Base-by-base conservation (phyloP, 2,113 vertebrate species). In the Centropristis striata region DNA sequence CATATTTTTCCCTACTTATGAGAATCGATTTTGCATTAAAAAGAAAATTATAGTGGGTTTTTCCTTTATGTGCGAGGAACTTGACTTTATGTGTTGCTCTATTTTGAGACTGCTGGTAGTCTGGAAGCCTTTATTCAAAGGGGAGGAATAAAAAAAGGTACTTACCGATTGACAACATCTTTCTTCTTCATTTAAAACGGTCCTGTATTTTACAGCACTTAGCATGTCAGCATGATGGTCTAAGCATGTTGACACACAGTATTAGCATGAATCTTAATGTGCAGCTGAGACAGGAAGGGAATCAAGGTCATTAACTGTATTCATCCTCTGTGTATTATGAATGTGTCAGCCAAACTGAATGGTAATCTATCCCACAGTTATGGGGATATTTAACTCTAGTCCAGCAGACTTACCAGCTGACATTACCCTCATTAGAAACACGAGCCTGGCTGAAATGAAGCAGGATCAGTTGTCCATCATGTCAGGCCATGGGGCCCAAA, bases 1-100 rank as follows among this genome's bases (percentile, higher is more conserved):
- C 46, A 2, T 37, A 32, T 59, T 71, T 41, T 66, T 57, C 16
- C 55, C 7, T 16, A 28, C 28, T 65, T 39, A 23, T 21, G 42
- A 6, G 25, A 21, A 74, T 55, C 5, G 8, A 74, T 69, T 57
- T 15, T 37, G 12, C 47, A 13, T 73, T 57, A n/a, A 44, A 46
- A 66, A 54, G 10, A 41, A 32, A 61, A 68, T 54, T n/a, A 28
- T 36, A 37, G 9, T 12, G 28, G 46, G 25, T 15, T 50, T 39
- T 12, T 41, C 27, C 16, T 20, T 20, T 23, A 13, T 47, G n/a
- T 39, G 14, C 20, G 27, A 28, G 53, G 60, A 64, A 64, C 25
- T 28, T 64, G 15, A 27, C 60, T 46, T 8, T 36, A 32, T 32
- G 4, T 4, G 32, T 32, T 32, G 32, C 32, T 32, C 32, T 6